Percentiles rank a stretch among this genome's conserved stretches.
Conservation (phyloP, 2,888 invertebrate genomes). For the Philaethria dido region DNA sequence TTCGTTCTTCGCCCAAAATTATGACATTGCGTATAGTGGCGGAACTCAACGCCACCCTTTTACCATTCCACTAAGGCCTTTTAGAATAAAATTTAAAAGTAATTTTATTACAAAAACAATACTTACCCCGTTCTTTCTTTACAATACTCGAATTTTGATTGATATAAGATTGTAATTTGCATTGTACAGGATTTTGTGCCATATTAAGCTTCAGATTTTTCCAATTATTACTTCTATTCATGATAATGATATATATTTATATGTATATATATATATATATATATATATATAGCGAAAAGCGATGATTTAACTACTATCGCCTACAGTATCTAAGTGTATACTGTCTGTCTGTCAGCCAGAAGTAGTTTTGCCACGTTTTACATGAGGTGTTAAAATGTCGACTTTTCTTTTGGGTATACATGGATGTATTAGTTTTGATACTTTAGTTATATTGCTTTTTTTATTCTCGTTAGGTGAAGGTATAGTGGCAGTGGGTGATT, state of each 20-base stretch:
- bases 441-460: constrained; percentile 36
- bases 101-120: not conserved
- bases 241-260: constrained; percentile 47
- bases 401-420: constrained; percentile 46
- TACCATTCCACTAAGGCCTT: too few species aligned
- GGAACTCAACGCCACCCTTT: too few species aligned
- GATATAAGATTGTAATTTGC: constrained; percentile 31
- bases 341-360: constrained; percentile 44
- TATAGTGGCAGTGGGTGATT: too few species aligned
- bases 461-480: not conserved
- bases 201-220: constrained; percentile 67
- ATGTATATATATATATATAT: too few species aligned
- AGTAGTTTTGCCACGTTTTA: constrained; percentile 47
- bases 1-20: too few species aligned
- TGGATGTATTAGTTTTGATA: constrained; percentile 50
- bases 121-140: constrained; percentile 65
- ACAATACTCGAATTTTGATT: constrained; percentile 22
- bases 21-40: too few species aligned
- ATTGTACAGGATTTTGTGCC: constrained; percentile 48
- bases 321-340: constrained; percentile 42
- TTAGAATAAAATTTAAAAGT: too few species aligned
- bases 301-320: constrained; percentile 40
- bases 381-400: constrained; percentile 56
- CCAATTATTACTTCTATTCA: constrained; percentile 68
- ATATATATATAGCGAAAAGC: constrained; percentile 31